Percentiles rank a stretch among this genome's conserved stretches.
Conservation (phyloP, 2,797 vertebrate genomes). For the Pogonophryne albipinna region DNA sequence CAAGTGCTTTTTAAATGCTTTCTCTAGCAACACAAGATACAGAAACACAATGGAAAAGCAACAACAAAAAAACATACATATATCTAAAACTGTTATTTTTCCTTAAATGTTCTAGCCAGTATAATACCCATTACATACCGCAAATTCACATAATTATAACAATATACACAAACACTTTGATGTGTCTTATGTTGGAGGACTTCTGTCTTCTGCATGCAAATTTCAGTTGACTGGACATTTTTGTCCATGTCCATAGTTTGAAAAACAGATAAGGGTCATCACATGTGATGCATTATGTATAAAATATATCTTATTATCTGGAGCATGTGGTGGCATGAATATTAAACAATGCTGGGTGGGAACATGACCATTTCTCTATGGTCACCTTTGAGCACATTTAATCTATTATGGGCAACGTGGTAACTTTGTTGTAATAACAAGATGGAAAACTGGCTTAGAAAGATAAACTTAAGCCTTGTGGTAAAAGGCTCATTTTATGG, state of each 20-base stretch:
- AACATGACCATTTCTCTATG: neutral
- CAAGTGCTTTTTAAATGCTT: neutral
- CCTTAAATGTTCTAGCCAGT: neutral
- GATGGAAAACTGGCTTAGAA: constrained; percentile 12
- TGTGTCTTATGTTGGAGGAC: no score
- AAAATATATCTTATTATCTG: neutral
- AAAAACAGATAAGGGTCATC: constrained; percentile 9
- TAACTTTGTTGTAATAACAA: constrained; percentile 17
- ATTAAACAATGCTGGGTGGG: neutral
- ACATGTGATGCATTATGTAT: neutral
- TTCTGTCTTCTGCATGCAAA: neutral
- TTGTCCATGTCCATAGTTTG: neutral
- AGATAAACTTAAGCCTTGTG: constrained; percentile 12
- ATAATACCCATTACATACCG: neutral
- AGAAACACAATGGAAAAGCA: neutral
- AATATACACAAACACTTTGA: neutral
- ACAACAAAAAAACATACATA: neutral
- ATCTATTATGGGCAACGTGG: neutral
- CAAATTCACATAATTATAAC: neutral
- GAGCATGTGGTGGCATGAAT: neutral
- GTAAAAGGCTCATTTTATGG: constrained; percentile 7
- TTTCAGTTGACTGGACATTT: neutral
- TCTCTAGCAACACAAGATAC: neutral
- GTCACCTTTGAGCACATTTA: constrained; percentile 7
- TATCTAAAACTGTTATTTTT: neutral